Conservation (phyloP, 1,140 invertebrate genomes). For the Pogonomyrmex barbatus region DNA sequence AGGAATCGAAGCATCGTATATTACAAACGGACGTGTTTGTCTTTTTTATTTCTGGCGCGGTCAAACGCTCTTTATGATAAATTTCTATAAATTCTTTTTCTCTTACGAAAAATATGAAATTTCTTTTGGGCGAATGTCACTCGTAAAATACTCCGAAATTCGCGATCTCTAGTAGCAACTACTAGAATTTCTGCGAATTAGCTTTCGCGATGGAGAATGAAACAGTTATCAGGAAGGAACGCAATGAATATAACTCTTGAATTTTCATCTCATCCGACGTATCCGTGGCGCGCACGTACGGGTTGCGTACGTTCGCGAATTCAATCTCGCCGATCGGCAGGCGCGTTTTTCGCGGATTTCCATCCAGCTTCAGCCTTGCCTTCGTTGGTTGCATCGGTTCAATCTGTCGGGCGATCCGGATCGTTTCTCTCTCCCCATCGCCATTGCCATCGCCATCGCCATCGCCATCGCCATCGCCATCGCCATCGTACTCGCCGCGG, state of each 20-base stretch:
- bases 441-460: background rate
- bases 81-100: background rate
- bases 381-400: background rate
- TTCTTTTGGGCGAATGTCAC: background rate
- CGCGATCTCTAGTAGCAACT: slow-evolving; percentile 1
- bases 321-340: slow-evolving; percentile 58
- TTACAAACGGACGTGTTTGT: background rate
- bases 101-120: background rate
- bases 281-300: slow-evolving; percentile 4
- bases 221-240: slow-evolving; percentile 51
- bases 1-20: background rate
- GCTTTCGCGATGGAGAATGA: slow-evolving; percentile 37
- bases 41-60: background rate
- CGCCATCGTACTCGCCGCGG: background rate
- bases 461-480: background rate
- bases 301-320: slow-evolving; percentile 49
- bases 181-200: background rate
- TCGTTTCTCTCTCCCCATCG: slow-evolving; percentile 35
- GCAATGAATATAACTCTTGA: slow-evolving; percentile 46
- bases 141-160: slow-evolving; percentile 17
- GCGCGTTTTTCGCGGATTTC: slow-evolving; percentile 61
- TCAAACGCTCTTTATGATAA: background rate
- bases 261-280: slow-evolving; percentile 54
- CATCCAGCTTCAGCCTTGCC: slow-evolving; percentile 33
- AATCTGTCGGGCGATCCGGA: slow-evolving; percentile 49